A percentile compares a stretch with the other conserved stretches of the same genome.
Evolutionary conservation across 2,113 vertebrate genomes (phyloP).

Genomic region (Sigmodon hispidus): DNA sequence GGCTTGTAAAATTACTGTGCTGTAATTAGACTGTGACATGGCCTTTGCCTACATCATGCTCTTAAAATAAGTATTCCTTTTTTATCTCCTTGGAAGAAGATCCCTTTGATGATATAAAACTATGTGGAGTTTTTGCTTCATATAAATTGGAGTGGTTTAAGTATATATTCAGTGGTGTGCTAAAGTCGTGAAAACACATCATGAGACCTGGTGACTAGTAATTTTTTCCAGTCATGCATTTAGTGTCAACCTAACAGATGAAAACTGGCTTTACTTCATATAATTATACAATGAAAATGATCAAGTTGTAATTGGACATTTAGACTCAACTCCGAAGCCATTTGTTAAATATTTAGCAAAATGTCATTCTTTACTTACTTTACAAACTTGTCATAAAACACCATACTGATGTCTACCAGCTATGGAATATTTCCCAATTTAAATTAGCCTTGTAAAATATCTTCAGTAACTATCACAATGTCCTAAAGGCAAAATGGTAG

Average conservation of each 20-base stretch:
- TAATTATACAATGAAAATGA: not conserved
- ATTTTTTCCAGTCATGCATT: not conserved
- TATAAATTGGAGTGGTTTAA: not conserved
- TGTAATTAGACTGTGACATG: conserved; percentile 10
- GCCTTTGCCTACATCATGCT: conserved; percentile 27
- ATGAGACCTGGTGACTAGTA: not conserved
- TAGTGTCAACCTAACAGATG: not conserved
- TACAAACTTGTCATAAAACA: not conserved
- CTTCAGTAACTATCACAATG: not conserved
- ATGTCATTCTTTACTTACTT: not conserved
- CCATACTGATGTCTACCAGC: not conserved
- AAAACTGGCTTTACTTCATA: not conserved
- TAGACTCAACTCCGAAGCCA: not conserved
- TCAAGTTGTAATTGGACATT: not conserved
- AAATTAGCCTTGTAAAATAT: not conserved
- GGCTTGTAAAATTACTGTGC: not conserved
- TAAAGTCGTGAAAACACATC: not conserved
- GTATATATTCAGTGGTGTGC: not conserved
- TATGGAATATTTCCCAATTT: not conserved
- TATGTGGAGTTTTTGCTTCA: not conserved
- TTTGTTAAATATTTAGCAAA: not conserved
- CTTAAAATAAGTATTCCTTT: conserved; percentile 2
- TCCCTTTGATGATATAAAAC: not conserved
- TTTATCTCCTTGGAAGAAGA: not conserved
- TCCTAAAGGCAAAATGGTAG: not conserved